Evolutionary conservation across 2,113 vertebrate species (phyloP), one percentile per base, ranked within the genome.

Genomic region (Passer domesticus): DNA sequence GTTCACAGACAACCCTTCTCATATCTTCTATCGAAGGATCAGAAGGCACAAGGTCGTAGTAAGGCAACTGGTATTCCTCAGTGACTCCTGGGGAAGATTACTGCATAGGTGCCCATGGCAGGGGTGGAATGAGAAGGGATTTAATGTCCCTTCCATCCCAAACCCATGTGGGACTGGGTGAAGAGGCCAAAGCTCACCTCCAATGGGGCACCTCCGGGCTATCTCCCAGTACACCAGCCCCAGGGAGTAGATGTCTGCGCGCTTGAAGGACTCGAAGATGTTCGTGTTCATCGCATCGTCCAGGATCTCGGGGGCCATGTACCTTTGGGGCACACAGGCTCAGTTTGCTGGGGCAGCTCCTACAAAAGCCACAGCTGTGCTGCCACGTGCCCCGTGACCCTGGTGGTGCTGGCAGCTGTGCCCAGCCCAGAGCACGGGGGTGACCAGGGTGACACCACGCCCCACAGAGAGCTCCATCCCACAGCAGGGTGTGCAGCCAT

Each of bases 201-300:
- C 98, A 37, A 98, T 87, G 3, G 98, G 98, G 96, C 99, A 99
- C 97, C 99, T 98, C 10, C 98, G 98, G 66, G 99, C 98, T 87
- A 99, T 97, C 98, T 99, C 99, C 99, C 99, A 99, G 96, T 99
- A 99, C 56, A 99, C 99, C 77, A 99, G 97, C 76, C 99, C 99
- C 44, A 99, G 97, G 8, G 99, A 98, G 95, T 99, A 99, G 68
- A 99, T 99, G 93, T 99, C 99, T 8, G 98, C 98, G 21, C 98
- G 98, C 97, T 99, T 99, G 97, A 99, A 99, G 79, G 99, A 99
- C 97, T 99, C 99, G 13, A 99, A 99, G 97, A 98, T 98, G 97
- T 76, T 98, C 50, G 77, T 97, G 97, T 99, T 99, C 97, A 99
- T 99, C 2, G 97, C 97, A 16, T 99, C 99, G 25, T 99, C 99